Percentiles rank a stretch among this genome's conserved stretches.
These are phyloP conservation scores for Protonibea diacanthus DNA, from an alignment of 2,797 vertebrate species.

Conservation along the genomic window DNA sequence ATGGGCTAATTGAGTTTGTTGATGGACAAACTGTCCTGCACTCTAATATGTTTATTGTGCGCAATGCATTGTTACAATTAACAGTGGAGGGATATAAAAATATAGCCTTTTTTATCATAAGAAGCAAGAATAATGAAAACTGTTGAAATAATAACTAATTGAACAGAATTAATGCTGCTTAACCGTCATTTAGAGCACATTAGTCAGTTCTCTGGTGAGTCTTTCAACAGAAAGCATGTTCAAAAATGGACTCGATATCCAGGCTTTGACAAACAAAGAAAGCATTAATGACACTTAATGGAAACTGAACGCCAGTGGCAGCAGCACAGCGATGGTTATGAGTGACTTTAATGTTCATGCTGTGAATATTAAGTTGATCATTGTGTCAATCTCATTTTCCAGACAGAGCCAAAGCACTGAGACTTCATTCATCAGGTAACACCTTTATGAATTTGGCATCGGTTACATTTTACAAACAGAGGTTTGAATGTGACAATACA, in stretches of 20 bases:
- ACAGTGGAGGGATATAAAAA: background rate
- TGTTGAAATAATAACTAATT: constrained; percentile 4
- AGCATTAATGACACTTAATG: constrained; percentile 30
- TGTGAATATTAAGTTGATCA: constrained; percentile 56
- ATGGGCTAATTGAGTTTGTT: constrained; percentile 4
- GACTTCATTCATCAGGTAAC: constrained; percentile 15
- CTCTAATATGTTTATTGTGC: background rate
- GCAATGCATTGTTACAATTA: background rate
- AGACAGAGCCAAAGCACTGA: constrained; percentile 23
- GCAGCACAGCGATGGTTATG: constrained; percentile 21
- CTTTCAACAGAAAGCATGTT: background rate
- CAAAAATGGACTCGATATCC: background rate
- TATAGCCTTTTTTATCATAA: background rate
- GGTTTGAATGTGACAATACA: constrained; percentile 3
- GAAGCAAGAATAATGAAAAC: constrained; percentile 11
- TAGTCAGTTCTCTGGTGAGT: constrained; percentile 3
- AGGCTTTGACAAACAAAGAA: constrained; percentile 30
- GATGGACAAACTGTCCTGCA: background rate
- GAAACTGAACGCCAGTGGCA: background rate
- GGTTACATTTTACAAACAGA: constrained; percentile 14
- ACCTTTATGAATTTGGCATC: constrained; percentile 23
- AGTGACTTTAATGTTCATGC: constrained; percentile 44
- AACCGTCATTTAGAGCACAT: constrained; percentile 27
- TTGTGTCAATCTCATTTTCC: constrained; percentile 30
- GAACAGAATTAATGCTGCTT: constrained; percentile 12